A percentile compares a stretch with the other conserved stretches of the same genome.
Evolutionary conservation across 2,797 vertebrate genomes (phyloP).

Genomic region (Pygocentrus nattereri): DNA sequence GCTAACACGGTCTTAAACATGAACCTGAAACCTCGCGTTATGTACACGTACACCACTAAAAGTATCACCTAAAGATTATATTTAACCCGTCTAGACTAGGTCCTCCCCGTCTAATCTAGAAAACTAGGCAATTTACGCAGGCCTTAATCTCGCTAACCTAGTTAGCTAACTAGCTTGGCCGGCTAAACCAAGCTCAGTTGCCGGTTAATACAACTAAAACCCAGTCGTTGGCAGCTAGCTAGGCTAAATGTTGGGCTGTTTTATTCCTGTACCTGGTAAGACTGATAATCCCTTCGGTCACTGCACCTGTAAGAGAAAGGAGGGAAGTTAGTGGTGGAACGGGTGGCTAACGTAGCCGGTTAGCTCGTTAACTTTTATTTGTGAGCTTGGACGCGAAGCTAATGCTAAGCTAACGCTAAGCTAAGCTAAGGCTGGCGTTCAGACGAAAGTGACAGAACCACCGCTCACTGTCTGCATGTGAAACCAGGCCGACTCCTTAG

Average conservation of each 20-base stretch:
- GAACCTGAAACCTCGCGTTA: no score
- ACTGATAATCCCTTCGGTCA: slow-evolving; percentile 98
- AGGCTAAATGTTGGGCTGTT: not conserved
- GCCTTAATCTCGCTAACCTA: no score
- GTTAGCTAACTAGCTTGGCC: not conserved
- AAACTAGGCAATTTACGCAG: no score
- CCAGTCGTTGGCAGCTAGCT: not conserved
- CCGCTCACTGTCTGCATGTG: not conserved
- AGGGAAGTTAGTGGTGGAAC: not conserved
- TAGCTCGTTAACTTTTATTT: slow-evolving; percentile 23
- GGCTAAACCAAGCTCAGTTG: no score
- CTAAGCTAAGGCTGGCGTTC: not conserved
- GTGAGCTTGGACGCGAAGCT: not conserved
- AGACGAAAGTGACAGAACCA: not conserved
- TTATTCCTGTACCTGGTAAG: slow-evolving; percentile 90
- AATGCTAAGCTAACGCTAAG: not conserved
- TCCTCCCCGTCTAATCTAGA: no score
- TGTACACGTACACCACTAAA: no score
- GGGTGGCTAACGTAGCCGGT: not conserved
- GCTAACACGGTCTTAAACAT: no score
- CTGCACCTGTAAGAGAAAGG: slow-evolving; percentile 85
- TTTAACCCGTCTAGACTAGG: no score
- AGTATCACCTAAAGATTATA: no score
- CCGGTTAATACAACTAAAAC: not conserved
- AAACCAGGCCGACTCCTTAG: not conserved